These are phyloP conservation scores for Choreutis nemorana DNA, from an alignment of 2,888 invertebrate genomes.

Conservation along the genomic window DNA sequence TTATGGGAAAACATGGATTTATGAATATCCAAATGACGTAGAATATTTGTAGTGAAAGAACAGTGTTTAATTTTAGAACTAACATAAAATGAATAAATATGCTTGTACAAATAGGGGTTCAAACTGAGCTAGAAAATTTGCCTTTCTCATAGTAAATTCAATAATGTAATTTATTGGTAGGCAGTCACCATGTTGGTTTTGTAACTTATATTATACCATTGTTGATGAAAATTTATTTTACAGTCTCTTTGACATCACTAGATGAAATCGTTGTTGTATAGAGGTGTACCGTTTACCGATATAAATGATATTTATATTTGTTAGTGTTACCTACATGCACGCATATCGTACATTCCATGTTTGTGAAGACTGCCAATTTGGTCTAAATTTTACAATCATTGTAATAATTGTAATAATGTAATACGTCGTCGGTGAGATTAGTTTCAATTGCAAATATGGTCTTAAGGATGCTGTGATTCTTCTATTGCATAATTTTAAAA, in stretches of 20 bases:
- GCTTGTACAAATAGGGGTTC: constrained; percentile 44
- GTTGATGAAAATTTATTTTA: constrained; percentile 49
- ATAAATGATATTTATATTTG: too few species aligned
- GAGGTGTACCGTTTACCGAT: constrained; percentile 53
- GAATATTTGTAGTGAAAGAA: constrained; percentile 13
- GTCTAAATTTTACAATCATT: constrained; percentile 66
- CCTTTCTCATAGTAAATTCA: constrained; percentile 39
- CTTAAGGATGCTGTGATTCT: constrained; percentile 66
- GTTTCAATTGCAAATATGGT: constrained; percentile 62
- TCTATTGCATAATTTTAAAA: constrained; percentile 63
- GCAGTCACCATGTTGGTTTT: constrained; percentile 25
- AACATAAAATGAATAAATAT: constrained; percentile 18
- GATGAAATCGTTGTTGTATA: constrained; percentile 61
- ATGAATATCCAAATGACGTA: constrained; percentile 6
- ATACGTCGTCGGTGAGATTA: constrained; percentile 60
- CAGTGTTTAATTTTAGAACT: constrained; percentile 22
- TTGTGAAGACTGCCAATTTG: constrained; percentile 66
- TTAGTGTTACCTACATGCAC: constrained; percentile 64
- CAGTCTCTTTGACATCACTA: constrained; percentile 37
- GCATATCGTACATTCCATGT: constrained; percentile 67
- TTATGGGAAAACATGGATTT: neutral
- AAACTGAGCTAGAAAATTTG: constrained; percentile 39
- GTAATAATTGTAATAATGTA: constrained; percentile 52
- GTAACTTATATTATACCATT: constrained; percentile 21
- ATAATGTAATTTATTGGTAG: constrained; percentile 20